A percentile compares a stretch with the other conserved stretches of the same genome.
phyloP scores from a whole-genome alignment of 2,797 vertebrate species.

The Rhynchonycteris naso region DNA sequence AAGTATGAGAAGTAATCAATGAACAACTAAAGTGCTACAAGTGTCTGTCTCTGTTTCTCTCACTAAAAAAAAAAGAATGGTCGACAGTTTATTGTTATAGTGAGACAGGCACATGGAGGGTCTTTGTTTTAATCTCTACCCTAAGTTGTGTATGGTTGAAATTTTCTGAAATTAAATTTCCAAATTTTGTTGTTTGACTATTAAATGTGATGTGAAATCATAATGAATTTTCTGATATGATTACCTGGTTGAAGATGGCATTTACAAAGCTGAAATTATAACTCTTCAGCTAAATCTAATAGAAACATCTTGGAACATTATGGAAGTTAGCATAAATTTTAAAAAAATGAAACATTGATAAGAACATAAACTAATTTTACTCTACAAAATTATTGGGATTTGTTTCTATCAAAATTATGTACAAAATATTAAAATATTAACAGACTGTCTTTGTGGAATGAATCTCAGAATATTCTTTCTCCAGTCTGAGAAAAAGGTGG shows the following conservation, averaged over 20 bases:
- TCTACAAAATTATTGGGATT: not conserved
- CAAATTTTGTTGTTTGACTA: not conserved
- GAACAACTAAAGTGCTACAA: no score
- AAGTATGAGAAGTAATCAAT: no score
- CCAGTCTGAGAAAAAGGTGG: constrained; percentile 30
- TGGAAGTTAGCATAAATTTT: not conserved
- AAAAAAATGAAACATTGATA: not conserved
- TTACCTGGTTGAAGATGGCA: constrained; percentile 22
- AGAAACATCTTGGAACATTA: not conserved
- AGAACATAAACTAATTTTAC: constrained; percentile 42
- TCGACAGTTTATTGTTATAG: not conserved
- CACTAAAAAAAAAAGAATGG: not conserved
- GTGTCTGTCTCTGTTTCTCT: not conserved
- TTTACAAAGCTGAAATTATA: constrained; percentile 49
- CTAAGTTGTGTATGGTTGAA: not conserved
- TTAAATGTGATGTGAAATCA: constrained; percentile 15
- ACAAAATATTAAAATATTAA: constrained; percentile 55
- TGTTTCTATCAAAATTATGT: constrained; percentile 45
- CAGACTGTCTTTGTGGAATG: not conserved
- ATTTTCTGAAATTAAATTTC: constrained; percentile 24
- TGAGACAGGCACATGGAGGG: not conserved
- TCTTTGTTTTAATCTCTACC: constrained; percentile 19
- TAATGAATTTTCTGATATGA: constrained; percentile 1
- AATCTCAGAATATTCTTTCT: constrained; percentile 48
- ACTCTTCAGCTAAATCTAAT: not conserved